Evolutionary conservation across 2,888 invertebrate genomes (phyloP).

Genomic region (Hypselothyrea guttata): DNA sequence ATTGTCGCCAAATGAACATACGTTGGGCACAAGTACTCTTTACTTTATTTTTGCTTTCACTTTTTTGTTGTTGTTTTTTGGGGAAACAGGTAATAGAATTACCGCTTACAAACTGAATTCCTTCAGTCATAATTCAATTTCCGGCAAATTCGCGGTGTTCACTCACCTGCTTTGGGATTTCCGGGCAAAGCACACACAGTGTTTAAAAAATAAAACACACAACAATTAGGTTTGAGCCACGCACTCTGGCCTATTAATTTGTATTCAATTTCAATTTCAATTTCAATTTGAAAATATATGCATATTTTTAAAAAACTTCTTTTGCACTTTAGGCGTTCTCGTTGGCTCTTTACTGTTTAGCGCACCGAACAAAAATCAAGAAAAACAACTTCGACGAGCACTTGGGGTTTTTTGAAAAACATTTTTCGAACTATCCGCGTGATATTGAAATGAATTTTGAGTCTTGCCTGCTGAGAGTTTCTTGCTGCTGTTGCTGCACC

Average conservation of each 20-base stretch:
- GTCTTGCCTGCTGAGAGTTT: neutral
- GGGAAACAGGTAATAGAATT: conserved; percentile 18
- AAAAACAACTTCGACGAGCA: neutral
- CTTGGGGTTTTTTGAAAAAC: conserved; percentile 12
- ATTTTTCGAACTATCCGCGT: conserved; percentile 25
- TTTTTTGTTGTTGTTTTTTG: neutral
- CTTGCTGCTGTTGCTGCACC: conserved; percentile 27
- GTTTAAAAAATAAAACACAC: no score
- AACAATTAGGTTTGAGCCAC: no score
- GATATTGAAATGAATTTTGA: conserved; percentile 1
- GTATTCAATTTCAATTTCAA: no score
- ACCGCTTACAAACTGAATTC: conserved; percentile 9
- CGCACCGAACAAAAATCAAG: conserved; percentile 5
- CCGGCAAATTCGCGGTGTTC: conserved; percentile 23
- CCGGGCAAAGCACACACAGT: neutral
- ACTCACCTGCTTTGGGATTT: conserved; percentile 41
- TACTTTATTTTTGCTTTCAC: neutral
- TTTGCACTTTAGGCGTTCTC: no score
- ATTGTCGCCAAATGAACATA: no score
- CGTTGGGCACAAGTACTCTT: neutral
- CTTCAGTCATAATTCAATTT: conserved; percentile 29
- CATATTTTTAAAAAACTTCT: no score
- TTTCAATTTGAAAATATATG: no score
- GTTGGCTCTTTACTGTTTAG: no score
- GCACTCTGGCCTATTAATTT: no score